Evolutionary conservation across 2,888 invertebrate genomes (phyloP), one percentile per base, ranked within the genome.

Genomic region (Adela reaumurella): DNA sequence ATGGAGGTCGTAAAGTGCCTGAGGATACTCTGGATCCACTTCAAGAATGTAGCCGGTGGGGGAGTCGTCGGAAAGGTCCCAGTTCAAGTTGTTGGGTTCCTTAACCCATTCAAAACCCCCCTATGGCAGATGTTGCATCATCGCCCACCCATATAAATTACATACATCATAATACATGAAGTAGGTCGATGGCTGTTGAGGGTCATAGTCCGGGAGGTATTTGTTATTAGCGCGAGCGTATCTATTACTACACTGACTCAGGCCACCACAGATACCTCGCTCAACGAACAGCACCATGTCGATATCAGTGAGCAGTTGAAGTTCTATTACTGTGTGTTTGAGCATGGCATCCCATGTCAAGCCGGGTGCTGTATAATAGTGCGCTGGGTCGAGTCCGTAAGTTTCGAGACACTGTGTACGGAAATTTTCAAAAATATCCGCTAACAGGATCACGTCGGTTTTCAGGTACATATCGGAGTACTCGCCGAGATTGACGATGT

Each of bases 81-180:
- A 45, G 49, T 51, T 49, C 45, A 49, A 46, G 45, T 52, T 35
- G 43, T 54, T 43, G 42, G 49, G n/a, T 46, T 51, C 49, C 24
- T 54, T 50, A 46, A 57, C 45, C 57, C 56, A 60, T 51, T 54
- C 43, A 52, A 62, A 60, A 5, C 49, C 49, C 14, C 52, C 47
- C 14, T 47, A 29, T 0, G 61, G 59, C 19, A 60, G 48, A 10
- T 29, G 24, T 43, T 58, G 51, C 10, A 28, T 46, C 56, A 61
- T 55, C 2, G 57, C 59, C 50, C 49, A 56, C 3, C 60, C 61
- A 50, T 62, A 63, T 19, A 62, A 49, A 52, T 63, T 65, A 48
- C 62, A 61, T 19, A 56, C 54, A 52, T 62, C 61, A 4, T 59
- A 52, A 48, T 61, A 61, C 18, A 57, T 46, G n/a, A 65, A 35